Evolutionary conservation across 2,113 vertebrate species (phyloP).

Genomic region (Zosterops japonicus): DNA sequence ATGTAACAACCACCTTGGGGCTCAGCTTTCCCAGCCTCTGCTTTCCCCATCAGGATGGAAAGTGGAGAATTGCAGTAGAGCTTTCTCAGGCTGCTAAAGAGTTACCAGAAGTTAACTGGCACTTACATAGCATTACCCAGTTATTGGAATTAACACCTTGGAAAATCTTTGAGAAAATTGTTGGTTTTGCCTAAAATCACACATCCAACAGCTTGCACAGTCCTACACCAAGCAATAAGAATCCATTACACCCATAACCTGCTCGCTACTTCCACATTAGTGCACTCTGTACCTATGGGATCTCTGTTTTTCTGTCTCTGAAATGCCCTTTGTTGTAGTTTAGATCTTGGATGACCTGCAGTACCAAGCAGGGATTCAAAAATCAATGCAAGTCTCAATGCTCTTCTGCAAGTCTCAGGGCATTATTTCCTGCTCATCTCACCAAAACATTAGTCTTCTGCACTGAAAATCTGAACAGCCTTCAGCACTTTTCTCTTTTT

Average conservation of each 20-base stretch:
- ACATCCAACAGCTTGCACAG: neutral
- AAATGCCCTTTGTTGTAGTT: neutral
- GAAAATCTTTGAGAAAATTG: neutral
- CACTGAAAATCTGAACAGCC: neutral
- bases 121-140: neutral
- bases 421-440: conserved; percentile 5
- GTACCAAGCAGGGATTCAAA: neutral
- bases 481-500: neutral
- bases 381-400: neutral
- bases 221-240: neutral
- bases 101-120: neutral
- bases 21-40: neutral
- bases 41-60: neutral
- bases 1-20: rapidly evolving
- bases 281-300: neutral
- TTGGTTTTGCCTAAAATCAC: neutral
- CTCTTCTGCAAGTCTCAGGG: neutral
- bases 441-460: neutral
- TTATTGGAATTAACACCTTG: neutral
- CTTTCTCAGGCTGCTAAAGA: neutral
- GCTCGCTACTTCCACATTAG: neutral
- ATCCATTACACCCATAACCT: rapidly evolving
- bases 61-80: neutral
- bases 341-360: neutral
- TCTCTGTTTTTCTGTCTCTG: neutral